These are phyloP conservation scores for Limonius californicus DNA, from an alignment of 1,140 invertebrate species.

Conservation along the genomic window DNA sequence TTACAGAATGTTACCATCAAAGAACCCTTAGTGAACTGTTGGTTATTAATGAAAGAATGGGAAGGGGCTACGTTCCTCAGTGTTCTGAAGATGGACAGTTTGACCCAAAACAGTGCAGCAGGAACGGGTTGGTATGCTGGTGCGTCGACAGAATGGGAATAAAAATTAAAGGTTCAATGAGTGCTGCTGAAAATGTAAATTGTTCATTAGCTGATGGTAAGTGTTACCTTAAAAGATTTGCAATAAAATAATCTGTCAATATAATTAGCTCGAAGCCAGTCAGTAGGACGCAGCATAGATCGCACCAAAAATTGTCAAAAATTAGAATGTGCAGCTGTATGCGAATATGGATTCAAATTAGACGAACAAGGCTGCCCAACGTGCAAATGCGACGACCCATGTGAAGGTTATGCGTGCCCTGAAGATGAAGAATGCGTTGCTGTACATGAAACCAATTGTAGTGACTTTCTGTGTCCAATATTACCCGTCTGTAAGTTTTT, in stretches of 20 bases:
- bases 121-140: constrained; percentile 82
- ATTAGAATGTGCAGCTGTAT: constrained; percentile 71
- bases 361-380: constrained; percentile 75
- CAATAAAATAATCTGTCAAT: no score
- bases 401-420: constrained; percentile 70
- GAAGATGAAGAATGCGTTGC: constrained; percentile 69
- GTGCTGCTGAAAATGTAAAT: constrained; percentile 63
- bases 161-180: constrained; percentile 74
- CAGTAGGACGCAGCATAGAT: constrained; percentile 48
- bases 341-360: constrained; percentile 78
- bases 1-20: constrained; percentile 67
- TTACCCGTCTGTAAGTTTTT: constrained; percentile 67
- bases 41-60: constrained; percentile 70
- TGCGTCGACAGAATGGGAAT: constrained; percentile 73
- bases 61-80: constrained; percentile 78
- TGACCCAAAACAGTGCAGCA: constrained; percentile 69
- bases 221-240: not conserved
- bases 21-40: constrained; percentile 71
- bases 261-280: constrained; percentile 47
- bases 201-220: constrained; percentile 52
- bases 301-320: constrained; percentile 49
- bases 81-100: constrained; percentile 69
- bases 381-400: constrained; percentile 82
- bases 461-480: constrained; percentile 65
- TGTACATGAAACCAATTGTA: constrained; percentile 64